phyloP scores from a whole-genome alignment of 2,888 invertebrate genomes.

The Drosophila cognata region DNA sequence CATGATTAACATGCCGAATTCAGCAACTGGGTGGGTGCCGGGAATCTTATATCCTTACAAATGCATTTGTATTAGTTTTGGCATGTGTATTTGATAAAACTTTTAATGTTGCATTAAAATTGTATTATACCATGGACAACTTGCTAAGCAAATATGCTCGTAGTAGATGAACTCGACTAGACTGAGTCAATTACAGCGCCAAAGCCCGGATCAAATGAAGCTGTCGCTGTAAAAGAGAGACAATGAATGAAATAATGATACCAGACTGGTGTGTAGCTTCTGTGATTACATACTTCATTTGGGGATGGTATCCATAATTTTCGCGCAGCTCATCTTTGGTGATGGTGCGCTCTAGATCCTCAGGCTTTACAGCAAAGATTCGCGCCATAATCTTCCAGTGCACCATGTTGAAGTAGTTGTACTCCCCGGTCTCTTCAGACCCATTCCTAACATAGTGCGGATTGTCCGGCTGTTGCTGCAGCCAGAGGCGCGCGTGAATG shows the following conservation, averaged over 20 bases:
- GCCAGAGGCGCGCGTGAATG: slow-evolving; percentile 54
- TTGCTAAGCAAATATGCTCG: neutral
- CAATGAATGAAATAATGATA: neutral
- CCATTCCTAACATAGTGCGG: slow-evolving; percentile 43
- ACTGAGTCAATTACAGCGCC: neutral
- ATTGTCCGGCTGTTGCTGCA: slow-evolving; percentile 56
- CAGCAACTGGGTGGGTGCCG: neutral
- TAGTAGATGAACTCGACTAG: neutral
- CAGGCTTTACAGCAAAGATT: slow-evolving; percentile 50
- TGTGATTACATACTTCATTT: slow-evolving; percentile 48
- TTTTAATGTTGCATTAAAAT: neutral
- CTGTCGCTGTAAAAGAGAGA: neutral
- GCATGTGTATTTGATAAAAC: neutral
- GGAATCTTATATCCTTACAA: neutral
- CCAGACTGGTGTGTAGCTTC: neutral
- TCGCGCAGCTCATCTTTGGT: slow-evolving; percentile 56
- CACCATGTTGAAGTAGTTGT: slow-evolving; percentile 65
- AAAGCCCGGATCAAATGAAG: slow-evolving; percentile 6
- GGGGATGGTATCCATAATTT: slow-evolving; percentile 59
- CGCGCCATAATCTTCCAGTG: slow-evolving; percentile 59
- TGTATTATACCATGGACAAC: neutral
- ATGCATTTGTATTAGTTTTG: neutral
- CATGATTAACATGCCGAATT: neutral
- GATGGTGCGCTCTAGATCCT: slow-evolving; percentile 55
- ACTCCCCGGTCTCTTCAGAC: slow-evolving; percentile 58